phyloP scores from a whole-genome alignment of 2,888 invertebrate species.

The Tipula helvola region DNA sequence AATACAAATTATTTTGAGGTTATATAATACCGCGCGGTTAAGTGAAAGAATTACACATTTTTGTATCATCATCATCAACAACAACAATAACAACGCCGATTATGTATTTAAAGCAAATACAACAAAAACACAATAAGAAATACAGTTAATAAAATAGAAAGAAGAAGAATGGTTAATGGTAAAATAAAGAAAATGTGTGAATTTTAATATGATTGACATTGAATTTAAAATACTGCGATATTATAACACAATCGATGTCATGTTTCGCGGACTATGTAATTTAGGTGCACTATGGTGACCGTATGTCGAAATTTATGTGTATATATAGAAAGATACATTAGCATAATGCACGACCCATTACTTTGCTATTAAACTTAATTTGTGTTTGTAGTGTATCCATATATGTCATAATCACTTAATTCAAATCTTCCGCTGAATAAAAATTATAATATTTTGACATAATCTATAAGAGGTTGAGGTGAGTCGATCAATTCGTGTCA shows the following conservation, averaged over 20 bases:
- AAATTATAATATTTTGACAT: background rate
- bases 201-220: background rate
- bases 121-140: background rate
- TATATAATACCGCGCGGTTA: background rate
- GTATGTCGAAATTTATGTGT: background rate
- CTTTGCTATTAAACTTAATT: background rate
- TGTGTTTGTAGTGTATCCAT: background rate
- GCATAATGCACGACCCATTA: background rate
- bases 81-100: background rate
- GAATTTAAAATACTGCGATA: background rate
- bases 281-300: background rate
- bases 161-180: background rate
- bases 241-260: background rate
- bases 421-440: background rate
- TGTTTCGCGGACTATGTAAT: background rate
- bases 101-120: background rate
- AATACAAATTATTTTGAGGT: background rate
- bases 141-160: background rate
- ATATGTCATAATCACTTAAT: background rate
- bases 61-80: background rate
- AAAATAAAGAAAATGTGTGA: background rate
- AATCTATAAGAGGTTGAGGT: background rate
- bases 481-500: background rate
- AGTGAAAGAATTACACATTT: background rate
- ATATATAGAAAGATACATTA: background rate